Conservation (phyloP, 1,140 invertebrate genomes). For the Eueides isabella region DNA sequence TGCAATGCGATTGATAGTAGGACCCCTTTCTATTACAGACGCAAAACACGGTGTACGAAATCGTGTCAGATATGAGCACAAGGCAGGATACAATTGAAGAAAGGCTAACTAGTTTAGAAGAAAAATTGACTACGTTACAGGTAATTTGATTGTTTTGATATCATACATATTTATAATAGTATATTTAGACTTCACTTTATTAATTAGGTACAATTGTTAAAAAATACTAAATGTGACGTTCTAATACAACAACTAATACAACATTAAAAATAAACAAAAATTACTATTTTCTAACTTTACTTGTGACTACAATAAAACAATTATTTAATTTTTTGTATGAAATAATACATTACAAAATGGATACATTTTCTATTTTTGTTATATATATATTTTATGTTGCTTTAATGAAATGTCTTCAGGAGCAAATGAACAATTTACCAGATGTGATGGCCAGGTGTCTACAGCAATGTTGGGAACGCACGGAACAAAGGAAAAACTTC, state of each 20-base stretch:
- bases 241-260: too few relatives aligned
- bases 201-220: too few relatives aligned
- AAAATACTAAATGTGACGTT: too few relatives aligned
- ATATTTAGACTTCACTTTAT: too few relatives aligned
- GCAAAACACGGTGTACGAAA: constrained; percentile 98
- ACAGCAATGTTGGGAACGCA: constrained; percentile 85
- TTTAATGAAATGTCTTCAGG: constrained; percentile 71
- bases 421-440: constrained; percentile 91
- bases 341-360: too few relatives aligned
- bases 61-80: constrained; percentile 97
- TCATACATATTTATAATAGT: too few relatives aligned
- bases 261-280: too few relatives aligned
- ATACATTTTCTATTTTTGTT: too few relatives aligned
- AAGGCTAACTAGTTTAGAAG: constrained; percentile 92
- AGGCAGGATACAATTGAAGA: constrained; percentile 95
- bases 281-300: too few relatives aligned
- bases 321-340: too few relatives aligned
- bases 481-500: constrained; percentile 91
- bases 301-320: too few relatives aligned
- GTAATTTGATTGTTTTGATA: constrained; percentile 58
- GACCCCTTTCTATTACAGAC: constrained; percentile 89
- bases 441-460: constrained; percentile 90
- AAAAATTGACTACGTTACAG: constrained; percentile 91
- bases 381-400: too few relatives aligned
- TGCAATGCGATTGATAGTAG: constrained; percentile 82